These are phyloP conservation scores for Thymallus thymallus DNA, from an alignment of 2,113 vertebrate species.

Conservation along the genomic window DNA sequence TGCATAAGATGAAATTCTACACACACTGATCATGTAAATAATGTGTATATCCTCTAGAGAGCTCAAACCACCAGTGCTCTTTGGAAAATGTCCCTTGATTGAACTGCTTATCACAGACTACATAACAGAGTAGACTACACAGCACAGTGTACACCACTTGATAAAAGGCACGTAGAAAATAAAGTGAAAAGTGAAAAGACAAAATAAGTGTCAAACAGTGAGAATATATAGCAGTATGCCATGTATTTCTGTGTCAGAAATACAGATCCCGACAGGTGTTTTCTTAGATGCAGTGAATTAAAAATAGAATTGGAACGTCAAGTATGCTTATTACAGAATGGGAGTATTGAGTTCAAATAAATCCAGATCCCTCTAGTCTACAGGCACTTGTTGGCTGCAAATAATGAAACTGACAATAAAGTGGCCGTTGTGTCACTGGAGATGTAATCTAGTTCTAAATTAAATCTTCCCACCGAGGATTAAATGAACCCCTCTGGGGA, in stretches of 20 bases:
- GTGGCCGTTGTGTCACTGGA: conserved; percentile 2
- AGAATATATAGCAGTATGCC: not conserved
- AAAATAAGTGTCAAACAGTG: not conserved
- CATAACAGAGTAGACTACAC: not conserved
- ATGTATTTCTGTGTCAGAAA: not conserved
- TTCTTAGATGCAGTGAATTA: no score
- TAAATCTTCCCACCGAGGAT: conserved; percentile 41
- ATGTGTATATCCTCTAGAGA: conserved; percentile 4
- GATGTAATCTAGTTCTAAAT: conserved; percentile 28
- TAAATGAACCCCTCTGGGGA: conserved; percentile 33
- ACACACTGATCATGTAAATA: conserved; percentile 34
- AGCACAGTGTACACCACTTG: not conserved
- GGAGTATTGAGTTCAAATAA: no score
- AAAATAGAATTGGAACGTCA: no score
- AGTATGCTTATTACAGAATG: no score
- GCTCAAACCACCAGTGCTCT: not conserved
- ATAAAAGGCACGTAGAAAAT: no score
- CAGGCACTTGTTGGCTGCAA: not conserved
- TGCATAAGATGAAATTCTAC: conserved; percentile 40
- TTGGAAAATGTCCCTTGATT: not conserved
- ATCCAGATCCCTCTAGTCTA: not conserved
- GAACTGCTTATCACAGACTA: not conserved
- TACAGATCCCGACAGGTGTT: not conserved
- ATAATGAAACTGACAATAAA: conserved; percentile 27
- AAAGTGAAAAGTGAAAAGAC: not conserved